phyloP scores from a whole-genome alignment of 2,797 vertebrate genomes.

The Decapterus maruadsi region DNA sequence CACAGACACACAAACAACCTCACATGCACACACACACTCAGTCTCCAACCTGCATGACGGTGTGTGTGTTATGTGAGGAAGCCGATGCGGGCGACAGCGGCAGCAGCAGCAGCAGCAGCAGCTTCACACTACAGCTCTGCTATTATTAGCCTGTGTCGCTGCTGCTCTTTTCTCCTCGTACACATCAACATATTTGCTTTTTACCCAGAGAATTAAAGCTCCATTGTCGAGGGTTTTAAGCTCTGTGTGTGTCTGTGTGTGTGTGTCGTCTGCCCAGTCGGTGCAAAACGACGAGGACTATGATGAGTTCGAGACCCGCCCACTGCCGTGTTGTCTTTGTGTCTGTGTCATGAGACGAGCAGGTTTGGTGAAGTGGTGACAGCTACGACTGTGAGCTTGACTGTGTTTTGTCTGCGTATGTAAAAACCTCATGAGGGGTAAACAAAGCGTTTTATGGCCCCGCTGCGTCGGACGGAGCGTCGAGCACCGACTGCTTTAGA shows the following conservation, averaged over 20 bases:
- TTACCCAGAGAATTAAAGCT: not conserved
- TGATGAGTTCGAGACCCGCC: not conserved
- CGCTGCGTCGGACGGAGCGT: too few species aligned
- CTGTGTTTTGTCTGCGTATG: constrained; percentile 1
- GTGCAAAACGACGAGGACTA: not conserved
- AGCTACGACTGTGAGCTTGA: constrained; percentile 6
- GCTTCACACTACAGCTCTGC: too few species aligned
- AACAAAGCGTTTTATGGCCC: not conserved
- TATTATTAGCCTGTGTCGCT: not conserved
- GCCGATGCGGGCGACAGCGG: too few species aligned
- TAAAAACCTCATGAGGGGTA: constrained; percentile 22
- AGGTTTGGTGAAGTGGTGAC: constrained; percentile 10
- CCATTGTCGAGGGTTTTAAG: constrained; percentile 12
- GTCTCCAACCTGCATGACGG: too few species aligned
- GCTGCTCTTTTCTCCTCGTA: not conserved
- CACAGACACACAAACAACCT: too few species aligned
- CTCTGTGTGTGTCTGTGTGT: not conserved
- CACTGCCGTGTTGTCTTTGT: constrained; percentile 1
- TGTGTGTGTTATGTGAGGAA: too few species aligned
- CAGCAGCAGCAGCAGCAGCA: too few species aligned
- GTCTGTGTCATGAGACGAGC: constrained; percentile 12
- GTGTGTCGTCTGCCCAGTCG: not conserved
- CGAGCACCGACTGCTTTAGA: too few species aligned
- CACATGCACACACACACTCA: too few species aligned
- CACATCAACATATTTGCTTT: constrained; percentile 14